Conservation (phyloP, 2,113 vertebrate species). For the Peromyscus polionotus region DNA sequence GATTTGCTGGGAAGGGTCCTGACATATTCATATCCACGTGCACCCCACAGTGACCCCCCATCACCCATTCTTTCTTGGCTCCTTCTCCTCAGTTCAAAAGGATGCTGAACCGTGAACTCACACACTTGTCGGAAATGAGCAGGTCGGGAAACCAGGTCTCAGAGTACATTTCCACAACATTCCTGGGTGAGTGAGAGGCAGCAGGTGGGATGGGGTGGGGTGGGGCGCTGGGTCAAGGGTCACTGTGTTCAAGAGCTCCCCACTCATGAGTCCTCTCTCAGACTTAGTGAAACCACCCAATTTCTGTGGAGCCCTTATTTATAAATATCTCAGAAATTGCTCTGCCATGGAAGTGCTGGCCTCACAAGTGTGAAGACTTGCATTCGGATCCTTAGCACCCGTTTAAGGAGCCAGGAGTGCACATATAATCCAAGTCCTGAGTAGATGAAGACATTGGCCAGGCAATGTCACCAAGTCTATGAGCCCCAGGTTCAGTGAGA, state of each 20-base stretch:
- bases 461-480: too few species aligned
- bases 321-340: not conserved
- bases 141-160: constrained; percentile 97
- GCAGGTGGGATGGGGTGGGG: not conserved
- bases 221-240: not conserved
- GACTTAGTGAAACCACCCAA: not conserved
- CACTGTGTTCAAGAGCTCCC: not conserved
- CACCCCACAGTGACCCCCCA: not conserved
- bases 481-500: not conserved
- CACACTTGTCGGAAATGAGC: constrained; percentile 97
- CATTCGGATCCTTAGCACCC: not conserved
- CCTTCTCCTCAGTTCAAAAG: constrained; percentile 90
- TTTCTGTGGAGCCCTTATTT: not conserved
- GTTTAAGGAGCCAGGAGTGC: not conserved
- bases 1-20: not conserved
- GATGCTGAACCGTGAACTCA: constrained; percentile 97
- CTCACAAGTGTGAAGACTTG: not conserved
- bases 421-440: not conserved
- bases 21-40: accelerated
- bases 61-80: constrained; percentile 37
- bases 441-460: not conserved
- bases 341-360: not conserved
- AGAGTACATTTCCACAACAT: constrained; percentile 97
- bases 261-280: not conserved
- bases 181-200: constrained; percentile 88